Evolutionary conservation across 2,888 invertebrate species (phyloP), one percentile per base, ranked within the genome.

Genomic region (Linyphia triangularis): DNA sequence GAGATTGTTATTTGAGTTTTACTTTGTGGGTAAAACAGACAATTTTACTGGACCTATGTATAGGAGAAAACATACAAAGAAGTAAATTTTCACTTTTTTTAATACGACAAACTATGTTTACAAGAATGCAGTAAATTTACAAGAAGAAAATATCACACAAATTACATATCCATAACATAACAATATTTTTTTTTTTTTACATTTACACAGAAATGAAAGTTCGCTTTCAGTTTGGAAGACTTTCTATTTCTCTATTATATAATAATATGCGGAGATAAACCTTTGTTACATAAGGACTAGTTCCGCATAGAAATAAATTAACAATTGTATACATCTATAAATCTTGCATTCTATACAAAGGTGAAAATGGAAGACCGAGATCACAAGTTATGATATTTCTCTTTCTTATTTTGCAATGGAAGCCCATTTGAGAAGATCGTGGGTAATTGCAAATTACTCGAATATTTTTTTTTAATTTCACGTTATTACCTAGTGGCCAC

Each of bases 31-130:
- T n/a, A n/a, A n/a, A n/a, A n/a, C n/a, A n/a, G n/a, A n/a, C n/a
- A 9, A 40, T 40, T 16, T 40, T 9, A 13, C 40, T 9, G 16
- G 3, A 13, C 9, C 40, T 9, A 13, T 40, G 16, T 13, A 40
- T 40, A 40, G 40, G 40, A 40, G 40, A 40, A 40, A 40, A 40
- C 3, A 16, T 33, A 4, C 33, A 33, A 33, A 33, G 24, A 2
- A 9, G 6, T 59, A 73, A 73, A 33, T 59, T 30, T 59, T 59
- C 57, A 73, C 30, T 33, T 26, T 70, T 57, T 77, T 77, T 77
- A 77, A 77, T 77, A 77, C 77, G 61, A 61, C 77, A 77, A 77
- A 77, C 77, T 77, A 77, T 77, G 33, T 77, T 37, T 77, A 77
- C 77, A 77, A 24, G 63, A 77, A 77, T 26, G 24, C 37, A 24